Percentiles rank a stretch among this genome's conserved stretches.
Conservation (phyloP, 2,888 invertebrate genomes). For the Lithophane leautieri region DNA sequence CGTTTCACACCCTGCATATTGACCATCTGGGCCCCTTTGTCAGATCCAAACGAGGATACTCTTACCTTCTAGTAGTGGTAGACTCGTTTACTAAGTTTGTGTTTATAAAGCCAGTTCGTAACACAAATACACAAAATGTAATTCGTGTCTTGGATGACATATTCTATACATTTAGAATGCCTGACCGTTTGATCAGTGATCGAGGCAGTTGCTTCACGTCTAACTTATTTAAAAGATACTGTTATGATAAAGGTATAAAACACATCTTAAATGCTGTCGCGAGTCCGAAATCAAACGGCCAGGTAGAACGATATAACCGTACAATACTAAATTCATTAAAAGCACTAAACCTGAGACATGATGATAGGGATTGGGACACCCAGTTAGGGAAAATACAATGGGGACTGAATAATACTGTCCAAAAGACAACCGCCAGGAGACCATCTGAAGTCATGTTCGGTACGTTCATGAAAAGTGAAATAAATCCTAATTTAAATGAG, state of each 20-base stretch:
- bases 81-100: too few species aligned
- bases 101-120: too few species aligned
- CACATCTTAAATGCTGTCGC: too few species aligned
- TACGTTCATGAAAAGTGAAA: background rate
- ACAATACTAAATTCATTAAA: too few species aligned
- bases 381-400: background rate
- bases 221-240: background rate
- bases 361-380: background rate
- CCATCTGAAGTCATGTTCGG: background rate
- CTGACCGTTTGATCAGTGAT: conserved; percentile 10
- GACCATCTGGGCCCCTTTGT: too few species aligned
- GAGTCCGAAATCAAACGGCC: too few species aligned
- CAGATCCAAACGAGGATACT: too few species aligned
- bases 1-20: too few species aligned
- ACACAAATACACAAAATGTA: conserved; percentile 2
- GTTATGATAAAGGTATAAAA: background rate
- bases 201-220: background rate
- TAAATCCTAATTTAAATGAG: too few species aligned
- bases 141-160: background rate
- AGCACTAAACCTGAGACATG: background rate
- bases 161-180: conserved; percentile 3
- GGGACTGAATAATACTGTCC: background rate
- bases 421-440: background rate
- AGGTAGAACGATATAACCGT: background rate
- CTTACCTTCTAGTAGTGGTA: too few species aligned